Evolutionary conservation across 2,113 vertebrate species (phyloP).

Genomic region (Onychorhynchus coronatus): DNA sequence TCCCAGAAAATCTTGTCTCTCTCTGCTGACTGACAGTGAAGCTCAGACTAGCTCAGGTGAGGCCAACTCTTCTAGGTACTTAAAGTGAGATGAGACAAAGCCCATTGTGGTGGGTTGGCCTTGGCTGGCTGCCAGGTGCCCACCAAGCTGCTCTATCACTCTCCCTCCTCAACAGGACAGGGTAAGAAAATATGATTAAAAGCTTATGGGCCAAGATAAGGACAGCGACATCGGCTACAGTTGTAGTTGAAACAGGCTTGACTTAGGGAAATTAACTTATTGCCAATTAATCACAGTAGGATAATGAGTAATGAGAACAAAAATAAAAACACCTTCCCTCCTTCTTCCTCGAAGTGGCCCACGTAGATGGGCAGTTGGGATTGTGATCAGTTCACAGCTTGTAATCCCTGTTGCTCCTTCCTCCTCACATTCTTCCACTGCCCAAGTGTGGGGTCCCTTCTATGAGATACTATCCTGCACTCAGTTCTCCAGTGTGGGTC

Average conservation of each 20-base stretch:
- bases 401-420: not conserved
- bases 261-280: not conserved
- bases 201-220: not conserved
- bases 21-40: not conserved
- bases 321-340: fast-evolving
- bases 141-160: not conserved
- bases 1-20: not conserved
- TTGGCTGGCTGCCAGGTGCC: not conserved
- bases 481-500: not conserved
- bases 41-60: not conserved
- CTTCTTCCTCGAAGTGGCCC: not conserved
- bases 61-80: not conserved
- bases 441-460: fast-evolving
- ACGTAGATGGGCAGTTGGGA: fast-evolving
- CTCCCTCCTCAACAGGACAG: not conserved
- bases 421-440: fast-evolving
- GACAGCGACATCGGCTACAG: not conserved
- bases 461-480: not conserved
- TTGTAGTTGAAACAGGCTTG: fast-evolving
- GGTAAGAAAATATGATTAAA: not conserved
- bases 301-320: not conserved
- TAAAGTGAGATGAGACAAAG: not conserved
- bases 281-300: not conserved
- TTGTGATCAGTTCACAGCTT: not conserved
- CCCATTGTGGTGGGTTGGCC: not conserved